Base-by-base conservation (phyloP, 2,888 invertebrate species). In the Ophion obscuratus region DNA sequence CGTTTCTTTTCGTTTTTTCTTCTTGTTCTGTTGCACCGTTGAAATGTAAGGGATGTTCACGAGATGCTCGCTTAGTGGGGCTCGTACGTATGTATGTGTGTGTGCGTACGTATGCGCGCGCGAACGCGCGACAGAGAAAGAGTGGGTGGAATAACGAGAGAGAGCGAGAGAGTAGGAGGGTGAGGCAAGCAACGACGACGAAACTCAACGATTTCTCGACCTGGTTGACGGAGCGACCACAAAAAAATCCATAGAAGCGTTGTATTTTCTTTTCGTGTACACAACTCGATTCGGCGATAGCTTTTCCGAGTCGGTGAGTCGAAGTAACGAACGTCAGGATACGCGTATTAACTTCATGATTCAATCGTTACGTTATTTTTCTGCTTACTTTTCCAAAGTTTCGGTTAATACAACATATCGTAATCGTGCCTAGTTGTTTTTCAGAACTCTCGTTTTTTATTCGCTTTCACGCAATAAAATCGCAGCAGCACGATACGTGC, bases 241-340 rank as follows among this genome's bases (percentile, higher is more conserved):
- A 79, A 68, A 85, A 83, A 83, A 83, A 86, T 83, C 83, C 85
- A 86, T 86, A 83, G 73, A 74, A 40, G 31, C 75, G 73, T 74
- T 59, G 24, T 66, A 57, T 66, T 67, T 67, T 31, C 44, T 70
- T 14, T 27, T 24, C 17, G 5, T 10, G 24, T 53, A 53, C 53
- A 53, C 53, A 14, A 53, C 17, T 6, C 9, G 6, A 9, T 40
- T 7, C 40, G 2, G 53, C 17, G 47, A 47, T 14, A 4, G 47
- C 53, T 17, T 5, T 53, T 14, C 14, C 53, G 17, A 17, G 53
- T 53, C 17, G 14, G 14, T 14, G 14, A 14, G 47, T 47, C 47
- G 11, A 10, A 47, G 14, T 11, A 53, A 53, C 53, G 53, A 53
- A 53, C 53, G 3, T 53, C 53, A 14, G 14, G 17, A 14, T 17